phyloP scores from a whole-genome alignment of 2,797 vertebrate species.

The Prionace glauca region DNA sequence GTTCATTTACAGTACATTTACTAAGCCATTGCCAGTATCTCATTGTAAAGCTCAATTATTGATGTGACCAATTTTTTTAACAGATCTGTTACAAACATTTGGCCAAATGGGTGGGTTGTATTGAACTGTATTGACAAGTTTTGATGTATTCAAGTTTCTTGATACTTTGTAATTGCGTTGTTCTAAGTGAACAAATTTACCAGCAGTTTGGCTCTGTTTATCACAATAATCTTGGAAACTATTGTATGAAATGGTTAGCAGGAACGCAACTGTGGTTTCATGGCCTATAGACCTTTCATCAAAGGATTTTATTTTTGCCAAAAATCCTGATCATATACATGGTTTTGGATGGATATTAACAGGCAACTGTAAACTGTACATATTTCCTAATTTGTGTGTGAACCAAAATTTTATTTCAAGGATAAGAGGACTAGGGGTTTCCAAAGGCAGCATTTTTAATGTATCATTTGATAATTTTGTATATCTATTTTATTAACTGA shows the following conservation, averaged over 20 bases:
- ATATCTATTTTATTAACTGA: slow-evolving; percentile 32
- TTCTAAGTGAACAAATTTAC: slow-evolving; percentile 12
- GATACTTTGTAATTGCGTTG: slow-evolving; percentile 20
- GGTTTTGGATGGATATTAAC: slow-evolving; percentile 30
- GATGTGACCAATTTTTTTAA: slow-evolving; percentile 70
- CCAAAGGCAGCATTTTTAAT: slow-evolving; percentile 35
- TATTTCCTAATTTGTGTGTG: slow-evolving; percentile 32
- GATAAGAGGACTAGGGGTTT: slow-evolving; percentile 29
- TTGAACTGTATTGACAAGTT: slow-evolving; percentile 27
- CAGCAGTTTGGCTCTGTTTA: slow-evolving; percentile 23
- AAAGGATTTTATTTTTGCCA: slow-evolving; percentile 33
- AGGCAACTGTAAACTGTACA: slow-evolving; percentile 23
- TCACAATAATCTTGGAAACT: slow-evolving; percentile 12
- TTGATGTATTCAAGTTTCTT: slow-evolving; percentile 21
- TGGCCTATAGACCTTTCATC: slow-evolving; percentile 17
- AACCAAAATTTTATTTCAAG: slow-evolving; percentile 37
- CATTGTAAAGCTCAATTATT: slow-evolving; percentile 48
- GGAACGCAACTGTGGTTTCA: not conserved
- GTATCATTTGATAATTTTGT: slow-evolving; percentile 36
- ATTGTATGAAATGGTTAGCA: slow-evolving; percentile 13
- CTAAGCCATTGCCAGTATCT: slow-evolving; percentile 52
- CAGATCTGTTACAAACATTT: slow-evolving; percentile 68
- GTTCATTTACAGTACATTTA: slow-evolving; percentile 53
- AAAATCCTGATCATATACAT: slow-evolving; percentile 16
- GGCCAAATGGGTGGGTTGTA: slow-evolving; percentile 73